Evolutionary conservation across 2,113 vertebrate genomes (phyloP), one percentile per base, ranked within the genome.

Genomic region (Corydoras maculifer): DNA sequence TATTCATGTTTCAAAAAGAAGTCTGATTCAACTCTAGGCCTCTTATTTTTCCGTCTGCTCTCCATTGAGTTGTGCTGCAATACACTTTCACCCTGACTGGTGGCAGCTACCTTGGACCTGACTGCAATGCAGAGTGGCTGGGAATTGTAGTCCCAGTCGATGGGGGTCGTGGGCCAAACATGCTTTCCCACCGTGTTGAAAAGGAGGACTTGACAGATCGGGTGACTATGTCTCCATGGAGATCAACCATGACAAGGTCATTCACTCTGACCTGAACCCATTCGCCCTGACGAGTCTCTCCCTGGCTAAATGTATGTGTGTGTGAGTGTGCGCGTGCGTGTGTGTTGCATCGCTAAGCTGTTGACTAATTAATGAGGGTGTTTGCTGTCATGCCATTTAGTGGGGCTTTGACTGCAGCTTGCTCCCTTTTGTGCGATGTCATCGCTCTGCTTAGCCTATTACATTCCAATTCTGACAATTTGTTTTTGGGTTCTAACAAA

Each of bases 181-280:
- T 72, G 80, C 72, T 76, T 82, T 77, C 77, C 80, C 80, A 82
- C 77, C 67, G 13, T 65, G 68, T 32, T 73, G 73, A 79, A 79
- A 79, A 76, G 64, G 71, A 77, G 67, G 49, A 68, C 69, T 73
- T 77, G 77, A 75, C 73, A 75, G 77, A 74, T 79, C 62, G 72
- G 70, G 62, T 78, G 69, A 70, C 75, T 63, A 13, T 51, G 73
- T 74, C 62, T 61, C 78, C 75, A 78, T 58, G 55, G 68, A 75
- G 35, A 82, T 62, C 62, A 69, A 63, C 74, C 48, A 58, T 68
- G 78, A 75, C 73, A 70, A 72, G 75, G 77, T 78, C 78, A 78
- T 78, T 77, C 73, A 75, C 63, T 79, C 59, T 72, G 73, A 75
- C 78, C 73, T 63, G 50, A 71, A 69, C 73, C 64, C 65, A 62